Conservation (phyloP, 2,888 invertebrate genomes). For the Dicyrtoma fusca region DNA sequence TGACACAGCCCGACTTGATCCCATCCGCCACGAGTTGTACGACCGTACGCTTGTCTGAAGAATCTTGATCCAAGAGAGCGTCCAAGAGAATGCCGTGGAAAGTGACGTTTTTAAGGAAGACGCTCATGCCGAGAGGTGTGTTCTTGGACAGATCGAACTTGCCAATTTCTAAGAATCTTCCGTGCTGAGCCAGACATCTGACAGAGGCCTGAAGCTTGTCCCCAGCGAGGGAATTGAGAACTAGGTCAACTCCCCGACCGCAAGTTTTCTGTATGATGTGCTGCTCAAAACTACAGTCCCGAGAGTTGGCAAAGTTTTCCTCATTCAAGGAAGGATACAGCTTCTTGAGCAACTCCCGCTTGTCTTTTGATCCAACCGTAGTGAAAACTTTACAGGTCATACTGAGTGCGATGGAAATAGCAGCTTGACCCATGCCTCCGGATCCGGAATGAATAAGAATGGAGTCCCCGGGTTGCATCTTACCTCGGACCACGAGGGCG, state of each 20-base stretch:
- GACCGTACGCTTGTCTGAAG: constrained; percentile 64
- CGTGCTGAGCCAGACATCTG: constrained; percentile 64
- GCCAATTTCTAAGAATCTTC: constrained; percentile 82
- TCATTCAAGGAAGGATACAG: constrained; percentile 74
- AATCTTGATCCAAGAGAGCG: constrained; percentile 65
- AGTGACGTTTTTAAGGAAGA: constrained; percentile 72
- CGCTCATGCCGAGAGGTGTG: constrained; percentile 67
- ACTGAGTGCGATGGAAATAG: constrained; percentile 72
- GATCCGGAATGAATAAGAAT: constrained; percentile 67
- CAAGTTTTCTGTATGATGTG: constrained; percentile 62
- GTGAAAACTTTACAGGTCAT: constrained; percentile 71
- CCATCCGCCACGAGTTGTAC: constrained; percentile 67
- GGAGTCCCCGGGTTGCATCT: constrained; percentile 62
- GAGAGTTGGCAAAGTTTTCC: constrained; percentile 74
- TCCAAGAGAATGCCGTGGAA: constrained; percentile 81
- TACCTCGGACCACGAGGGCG: constrained; percentile 66
- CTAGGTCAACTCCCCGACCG: constrained; percentile 65
- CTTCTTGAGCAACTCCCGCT: constrained; percentile 81
- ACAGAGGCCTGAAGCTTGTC: constrained; percentile 65
- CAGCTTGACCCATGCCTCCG: constrained; percentile 77
- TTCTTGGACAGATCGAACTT: constrained; percentile 79
- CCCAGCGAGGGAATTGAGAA: constrained; percentile 66
- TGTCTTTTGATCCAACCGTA: constrained; percentile 74
- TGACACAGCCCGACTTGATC: constrained; percentile 69
- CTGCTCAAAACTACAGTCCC: constrained; percentile 63